These are phyloP conservation scores for Lepilemur ruficaudatus DNA, from an alignment of 2,797 vertebrate genomes.

Conservation along the genomic window DNA sequence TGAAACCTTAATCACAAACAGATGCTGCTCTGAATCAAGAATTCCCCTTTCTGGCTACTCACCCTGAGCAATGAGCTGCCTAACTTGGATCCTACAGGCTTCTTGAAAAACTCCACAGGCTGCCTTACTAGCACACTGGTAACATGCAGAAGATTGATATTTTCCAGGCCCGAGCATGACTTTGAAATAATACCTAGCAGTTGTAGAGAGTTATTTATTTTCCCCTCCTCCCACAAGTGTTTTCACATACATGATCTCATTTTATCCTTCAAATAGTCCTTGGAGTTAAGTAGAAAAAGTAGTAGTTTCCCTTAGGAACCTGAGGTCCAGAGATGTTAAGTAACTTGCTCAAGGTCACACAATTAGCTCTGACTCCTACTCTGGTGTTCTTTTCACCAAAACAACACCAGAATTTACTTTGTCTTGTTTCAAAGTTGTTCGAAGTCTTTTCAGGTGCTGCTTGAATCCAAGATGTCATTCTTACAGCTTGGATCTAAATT, in stretches of 20 bases:
- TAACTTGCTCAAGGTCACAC: slow-evolving; percentile 59
- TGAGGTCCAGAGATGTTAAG: slow-evolving; percentile 59
- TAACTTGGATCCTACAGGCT: slow-evolving; percentile 67
- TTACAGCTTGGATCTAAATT: slow-evolving; percentile 44
- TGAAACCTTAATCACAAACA: slow-evolving; percentile 75
- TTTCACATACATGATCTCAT: slow-evolving; percentile 70
- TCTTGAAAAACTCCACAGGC: slow-evolving; percentile 76
- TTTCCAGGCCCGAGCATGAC: slow-evolving; percentile 72
- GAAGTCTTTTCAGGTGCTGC: slow-evolving; percentile 29
- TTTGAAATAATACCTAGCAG: slow-evolving; percentile 75
- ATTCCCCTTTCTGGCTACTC: slow-evolving; percentile 68
- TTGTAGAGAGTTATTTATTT: slow-evolving; percentile 72
- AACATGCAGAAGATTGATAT: slow-evolving; percentile 73
- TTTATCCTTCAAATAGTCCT: slow-evolving; percentile 67
- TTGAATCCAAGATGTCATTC: neutral
- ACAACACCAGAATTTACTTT: slow-evolving; percentile 44
- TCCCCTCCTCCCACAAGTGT: slow-evolving; percentile 66
- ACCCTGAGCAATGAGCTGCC: slow-evolving; percentile 78
- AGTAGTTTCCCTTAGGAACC: slow-evolving; percentile 55
- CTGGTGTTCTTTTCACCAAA: slow-evolving; percentile 40
- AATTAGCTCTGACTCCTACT: slow-evolving; percentile 50
- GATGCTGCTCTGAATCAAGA: slow-evolving; percentile 72
- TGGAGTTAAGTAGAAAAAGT: slow-evolving; percentile 64
- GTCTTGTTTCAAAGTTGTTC: slow-evolving; percentile 15
- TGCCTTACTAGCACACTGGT: slow-evolving; percentile 58